Evolutionary conservation across 2,797 vertebrate species (phyloP).

Genomic region (Protosalanx chinensis): DNA sequence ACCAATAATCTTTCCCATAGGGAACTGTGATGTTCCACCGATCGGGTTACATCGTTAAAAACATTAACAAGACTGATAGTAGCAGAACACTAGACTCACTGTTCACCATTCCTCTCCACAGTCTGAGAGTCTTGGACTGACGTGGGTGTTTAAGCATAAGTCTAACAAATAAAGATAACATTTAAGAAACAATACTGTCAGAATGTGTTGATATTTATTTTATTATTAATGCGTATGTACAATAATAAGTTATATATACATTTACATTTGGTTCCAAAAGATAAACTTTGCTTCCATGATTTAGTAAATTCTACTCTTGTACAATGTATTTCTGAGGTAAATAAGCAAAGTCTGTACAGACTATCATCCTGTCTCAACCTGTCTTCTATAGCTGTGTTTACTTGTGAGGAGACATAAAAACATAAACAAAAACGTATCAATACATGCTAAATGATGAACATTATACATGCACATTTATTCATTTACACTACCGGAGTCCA

Average conservation of each 20-base stretch:
- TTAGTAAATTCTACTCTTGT: conserved; percentile 36
- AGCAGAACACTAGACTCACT: neutral
- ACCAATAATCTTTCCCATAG: neutral
- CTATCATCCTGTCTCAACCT: neutral
- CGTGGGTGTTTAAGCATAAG: neutral
- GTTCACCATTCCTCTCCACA: neutral
- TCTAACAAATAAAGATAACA: neutral
- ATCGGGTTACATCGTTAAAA: neutral
- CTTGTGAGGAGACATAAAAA: conserved; percentile 19
- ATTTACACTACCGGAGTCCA: conserved; percentile 61
- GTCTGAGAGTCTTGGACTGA: neutral
- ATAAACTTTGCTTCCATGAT: conserved; percentile 36
- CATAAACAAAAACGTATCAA: neutral
- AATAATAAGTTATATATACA: conserved; percentile 87
- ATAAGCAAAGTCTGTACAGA: conserved; percentile 49
- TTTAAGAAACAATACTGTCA: neutral
- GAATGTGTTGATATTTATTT: conserved; percentile 65
- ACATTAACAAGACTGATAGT: neutral
- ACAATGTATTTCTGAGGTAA: conserved; percentile 68
- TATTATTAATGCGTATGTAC: conserved; percentile 75
- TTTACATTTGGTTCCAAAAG: conserved; percentile 58
- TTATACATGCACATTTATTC: conserved; percentile 48
- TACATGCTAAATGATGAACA: conserved; percentile 43
- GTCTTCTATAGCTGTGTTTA: conserved; percentile 22
- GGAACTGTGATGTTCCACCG: neutral